Percentiles rank a stretch among this genome's conserved stretches.
These are phyloP conservation scores for Hirtodrosophila confusa DNA, from an alignment of 2,888 invertebrate species.

Conservation along the genomic window DNA sequence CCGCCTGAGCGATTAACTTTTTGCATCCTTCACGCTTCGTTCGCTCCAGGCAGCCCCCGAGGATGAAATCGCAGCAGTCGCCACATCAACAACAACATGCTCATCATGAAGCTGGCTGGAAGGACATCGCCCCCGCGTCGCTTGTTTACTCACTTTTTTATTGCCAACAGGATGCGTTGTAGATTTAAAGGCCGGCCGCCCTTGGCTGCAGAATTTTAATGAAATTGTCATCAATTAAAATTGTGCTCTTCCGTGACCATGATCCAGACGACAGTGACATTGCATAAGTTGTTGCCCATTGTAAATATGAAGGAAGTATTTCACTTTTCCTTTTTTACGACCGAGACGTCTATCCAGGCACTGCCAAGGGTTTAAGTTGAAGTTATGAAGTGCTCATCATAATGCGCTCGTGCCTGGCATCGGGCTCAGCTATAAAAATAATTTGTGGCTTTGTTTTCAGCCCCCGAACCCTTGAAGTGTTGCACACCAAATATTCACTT, in stretches of 20 bases:
- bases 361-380: conserved; percentile 60
- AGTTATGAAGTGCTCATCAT: conserved; percentile 48
- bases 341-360: conserved; percentile 56
- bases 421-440: conserved; percentile 75
- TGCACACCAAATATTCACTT: conserved; percentile 41
- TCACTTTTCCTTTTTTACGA: conserved; percentile 59
- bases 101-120: conserved; percentile 4
- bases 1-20: conserved; percentile 82
- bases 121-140: conserved; percentile 51
- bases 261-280: conserved; percentile 63
- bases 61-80: conserved; percentile 31
- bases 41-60: conserved; percentile 9
- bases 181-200: conserved; percentile 52
- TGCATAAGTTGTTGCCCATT: conserved; percentile 52
- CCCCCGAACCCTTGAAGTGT: conserved; percentile 29
- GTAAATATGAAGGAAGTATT: not conserved
- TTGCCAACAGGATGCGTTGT: conserved; percentile 46
- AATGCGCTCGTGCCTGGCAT: conserved; percentile 63
- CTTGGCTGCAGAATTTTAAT: conserved; percentile 68
- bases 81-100: conserved; percentile 27
- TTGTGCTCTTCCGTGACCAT: conserved; percentile 66
- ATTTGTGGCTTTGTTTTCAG: conserved; percentile 67
- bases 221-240: conserved; percentile 84
- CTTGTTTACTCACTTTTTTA: conserved; percentile 64
- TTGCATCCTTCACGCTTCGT: conserved; percentile 75